These are phyloP conservation scores for Drosophila athabasca DNA, from an alignment of 1,140 invertebrate species.

Conservation along the genomic window DNA sequence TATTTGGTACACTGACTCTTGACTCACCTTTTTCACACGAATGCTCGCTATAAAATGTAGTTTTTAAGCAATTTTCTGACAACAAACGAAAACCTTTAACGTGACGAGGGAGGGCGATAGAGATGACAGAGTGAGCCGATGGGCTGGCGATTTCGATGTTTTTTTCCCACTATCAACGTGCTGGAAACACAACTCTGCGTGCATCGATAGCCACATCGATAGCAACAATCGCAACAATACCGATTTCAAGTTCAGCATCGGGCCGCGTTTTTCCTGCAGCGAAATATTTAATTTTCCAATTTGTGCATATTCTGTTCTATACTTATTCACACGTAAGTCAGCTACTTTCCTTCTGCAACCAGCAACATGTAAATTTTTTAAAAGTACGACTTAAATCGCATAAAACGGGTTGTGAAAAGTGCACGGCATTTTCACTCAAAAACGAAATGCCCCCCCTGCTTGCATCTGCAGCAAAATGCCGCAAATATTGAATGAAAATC, in stretches of 20 bases:
- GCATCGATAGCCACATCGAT: too few relatives aligned
- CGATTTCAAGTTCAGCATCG: too few relatives aligned
- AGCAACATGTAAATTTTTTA: neutral
- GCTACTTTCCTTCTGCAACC: too few relatives aligned
- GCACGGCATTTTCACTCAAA: conserved; percentile 28
- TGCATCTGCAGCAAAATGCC: conserved; percentile 61
- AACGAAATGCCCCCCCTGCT: conserved; percentile 40
- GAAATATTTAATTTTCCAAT: conserved; percentile 40
- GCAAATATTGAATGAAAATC: conserved; percentile 76
- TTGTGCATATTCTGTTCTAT: conserved; percentile 39
- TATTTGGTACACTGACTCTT: too few relatives aligned
- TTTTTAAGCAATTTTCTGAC: conserved; percentile 11
- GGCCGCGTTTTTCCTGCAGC: conserved; percentile 42
- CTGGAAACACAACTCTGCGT: too few relatives aligned
- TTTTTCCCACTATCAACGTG: too few relatives aligned
- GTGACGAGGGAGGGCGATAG: conserved; percentile 4
- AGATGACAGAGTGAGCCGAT: too few relatives aligned
- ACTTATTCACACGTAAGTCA: conserved; percentile 55
- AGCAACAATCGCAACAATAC: too few relatives aligned
- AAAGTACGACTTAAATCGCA: neutral
- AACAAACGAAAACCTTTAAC: conserved; percentile 4
- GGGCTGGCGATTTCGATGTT: too few relatives aligned
- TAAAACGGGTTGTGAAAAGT: neutral
- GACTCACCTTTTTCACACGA: conserved; percentile 36
- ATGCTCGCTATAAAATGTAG: conserved; percentile 15